phyloP scores from a whole-genome alignment of 2,888 invertebrate species.

The Gymnocheta viridis region DNA sequence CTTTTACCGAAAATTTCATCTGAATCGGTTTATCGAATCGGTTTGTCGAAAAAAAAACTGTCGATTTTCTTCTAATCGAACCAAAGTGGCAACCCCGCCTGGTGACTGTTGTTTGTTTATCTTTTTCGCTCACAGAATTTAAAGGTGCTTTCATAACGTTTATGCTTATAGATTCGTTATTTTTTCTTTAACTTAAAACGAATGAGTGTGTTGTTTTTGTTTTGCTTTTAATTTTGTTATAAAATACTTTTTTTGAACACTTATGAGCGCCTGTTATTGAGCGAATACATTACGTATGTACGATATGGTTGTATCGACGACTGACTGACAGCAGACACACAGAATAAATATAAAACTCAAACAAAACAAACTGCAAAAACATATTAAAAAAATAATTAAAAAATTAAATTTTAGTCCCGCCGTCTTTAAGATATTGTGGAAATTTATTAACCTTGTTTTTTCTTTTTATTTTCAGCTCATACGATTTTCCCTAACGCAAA shows the following conservation, averaged over 20 bases:
- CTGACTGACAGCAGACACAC: neutral
- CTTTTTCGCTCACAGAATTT: neutral
- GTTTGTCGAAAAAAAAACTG: too few species aligned
- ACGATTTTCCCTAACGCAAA: too few species aligned
- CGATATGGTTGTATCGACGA: slow-evolving; percentile 11
- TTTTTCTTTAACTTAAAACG: neutral
- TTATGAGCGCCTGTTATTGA: slow-evolving; percentile 53
- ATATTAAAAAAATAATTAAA: too few species aligned
- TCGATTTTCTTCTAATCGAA: neutral
- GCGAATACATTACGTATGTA: slow-evolving; percentile 57
- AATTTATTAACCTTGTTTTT: too few species aligned
- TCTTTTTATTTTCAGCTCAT: too few species aligned
- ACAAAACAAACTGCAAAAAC: neutral
- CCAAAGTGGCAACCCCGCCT: neutral
- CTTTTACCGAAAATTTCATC: too few species aligned
- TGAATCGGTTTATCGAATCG: too few species aligned
- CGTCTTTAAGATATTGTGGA: too few species aligned
- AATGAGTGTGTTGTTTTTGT: neutral
- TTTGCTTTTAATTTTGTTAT: slow-evolving; percentile 3
- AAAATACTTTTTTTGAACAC: neutral
- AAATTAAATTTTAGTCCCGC: too few species aligned
- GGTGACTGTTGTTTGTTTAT: neutral
- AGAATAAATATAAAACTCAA: neutral
- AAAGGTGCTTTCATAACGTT: slow-evolving; percentile 1
- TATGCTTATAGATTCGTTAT: neutral